Conservation (phyloP, 2,113 vertebrate genomes). For the Platysteira castanea region DNA sequence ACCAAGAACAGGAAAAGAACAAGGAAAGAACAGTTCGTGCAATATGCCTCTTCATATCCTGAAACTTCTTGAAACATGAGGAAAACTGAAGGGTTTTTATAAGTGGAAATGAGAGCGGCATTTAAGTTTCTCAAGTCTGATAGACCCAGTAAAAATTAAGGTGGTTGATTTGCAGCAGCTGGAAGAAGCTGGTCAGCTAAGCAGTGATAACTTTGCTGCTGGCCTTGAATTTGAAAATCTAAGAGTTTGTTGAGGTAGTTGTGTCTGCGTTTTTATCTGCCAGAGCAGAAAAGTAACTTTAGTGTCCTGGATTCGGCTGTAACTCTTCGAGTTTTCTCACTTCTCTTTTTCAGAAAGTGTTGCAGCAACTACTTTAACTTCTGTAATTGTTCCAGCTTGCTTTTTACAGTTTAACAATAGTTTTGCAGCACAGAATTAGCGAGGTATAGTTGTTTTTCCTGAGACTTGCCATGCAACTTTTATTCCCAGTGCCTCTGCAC, state of each 20-base stretch:
- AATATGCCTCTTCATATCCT: not conserved
- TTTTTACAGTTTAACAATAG: not conserved
- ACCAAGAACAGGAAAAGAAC: too few relatives aligned
- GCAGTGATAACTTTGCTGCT: not conserved
- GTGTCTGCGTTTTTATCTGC: not conserved
- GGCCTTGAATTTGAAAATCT: not conserved
- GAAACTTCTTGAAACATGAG: not conserved
- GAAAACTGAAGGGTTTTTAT: not conserved
- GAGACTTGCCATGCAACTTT: not conserved
- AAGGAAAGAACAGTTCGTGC: not conserved
- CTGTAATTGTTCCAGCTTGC: slow-evolving; percentile 3
- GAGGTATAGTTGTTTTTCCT: not conserved
- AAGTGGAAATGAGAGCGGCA: not conserved
- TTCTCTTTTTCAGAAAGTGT: slow-evolving; percentile 10
- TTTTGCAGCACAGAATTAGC: not conserved
- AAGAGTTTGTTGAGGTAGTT: not conserved
- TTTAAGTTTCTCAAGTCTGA: not conserved
- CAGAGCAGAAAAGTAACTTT: not conserved
- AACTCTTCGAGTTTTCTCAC: not conserved
- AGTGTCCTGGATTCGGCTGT: not conserved
- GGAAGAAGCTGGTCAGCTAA: not conserved
- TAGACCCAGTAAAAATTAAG: not conserved
- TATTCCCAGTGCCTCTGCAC: not conserved
- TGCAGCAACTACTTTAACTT: slow-evolving; percentile 1
- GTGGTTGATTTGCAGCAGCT: not conserved